Evolutionary conservation across 2,888 invertebrate genomes (phyloP), one percentile per base, ranked within the genome.

Genomic region (Noctua comes): DNA sequence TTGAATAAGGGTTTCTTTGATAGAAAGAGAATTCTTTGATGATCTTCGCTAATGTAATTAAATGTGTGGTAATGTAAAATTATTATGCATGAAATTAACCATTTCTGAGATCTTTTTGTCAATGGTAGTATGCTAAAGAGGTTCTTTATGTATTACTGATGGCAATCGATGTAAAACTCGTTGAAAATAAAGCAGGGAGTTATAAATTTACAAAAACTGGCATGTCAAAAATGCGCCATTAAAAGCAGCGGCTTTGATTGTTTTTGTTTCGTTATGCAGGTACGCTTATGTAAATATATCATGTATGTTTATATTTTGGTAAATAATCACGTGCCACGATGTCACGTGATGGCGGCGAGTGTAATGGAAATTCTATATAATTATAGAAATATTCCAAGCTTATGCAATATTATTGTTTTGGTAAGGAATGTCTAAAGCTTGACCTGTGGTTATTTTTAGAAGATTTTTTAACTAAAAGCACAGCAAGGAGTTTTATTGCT

Each of bases 401-500:
- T 0, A 54, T 77, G 36, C n/a, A n/a, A 2, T 57, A 27, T 57
- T 57, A 78, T 66, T 46, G 18, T 27, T 66, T 54, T 24, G 8
- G 24, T n/a, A 24, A 66, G 11, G n/a, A 68, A 59, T 80, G 51
- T 70, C 21, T 62, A 18, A 36, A 51, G 24, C 6, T 27, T 72
- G 24, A 54, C 18, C 24, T 54, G 27, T 18, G 36, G 13, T 40
- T 51, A 62, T 68, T 77, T 85, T 75, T 75, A 24, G 43, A 68
- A 40, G 1, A 40, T 21, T 57, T 11, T 54, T 48, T 43, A 40
- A 27, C 16, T 76, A 27, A 16, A 72, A 62, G 5, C 13, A 43
- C 16, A 40, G 27, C 54, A 10, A 74, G 68, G 73, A 82, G 72
- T 79, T 82, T 83, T 79, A 79, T 83, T 81, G 57, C 78, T 54